Base-by-base conservation (phyloP, 2,888 invertebrate genomes). In the Deladenus siricidicola region DNA sequence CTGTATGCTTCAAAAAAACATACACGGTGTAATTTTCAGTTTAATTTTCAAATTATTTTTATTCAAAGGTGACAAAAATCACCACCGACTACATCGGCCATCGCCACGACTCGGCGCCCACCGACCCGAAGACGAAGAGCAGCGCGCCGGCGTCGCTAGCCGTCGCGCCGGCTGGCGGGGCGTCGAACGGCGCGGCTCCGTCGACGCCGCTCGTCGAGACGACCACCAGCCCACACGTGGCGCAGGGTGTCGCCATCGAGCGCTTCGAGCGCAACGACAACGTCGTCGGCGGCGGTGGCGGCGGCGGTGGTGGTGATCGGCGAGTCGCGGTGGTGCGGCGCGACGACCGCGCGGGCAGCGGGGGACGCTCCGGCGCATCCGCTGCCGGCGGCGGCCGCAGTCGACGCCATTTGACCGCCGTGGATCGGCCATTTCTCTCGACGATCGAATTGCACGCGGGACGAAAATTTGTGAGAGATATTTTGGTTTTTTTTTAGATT, bases 371-470 rank as follows among this genome's bases (percentile, higher is more conserved):
- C 4, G n/a, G n/a, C n/a, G n/a, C n/a, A n/a, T n/a, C n/a, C n/a
- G 39, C 39, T 14, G 39, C 39, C 14, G 39, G 8, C 14, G 39
- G 6, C 21, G 42, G 48, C 24, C 50, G 50, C 23, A 23, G 30
- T 24, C 60, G 56, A 4, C 44, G 49, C 8, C n/a, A n/a, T n/a
- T n/a, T n/a, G n/a, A n/a, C n/a, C n/a, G 42, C 59, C 21, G 49
- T 58, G 10, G 29, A 60, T 21, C 49, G 67, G 2, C 73, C 75
- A n/a, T 76, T 73, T 60, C 58, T 72, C 19, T 74, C 76, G 21
- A 73, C 74, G 1, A 60, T 76, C 29, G 76, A 76, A 57, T 62
- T 75, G 56, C 66, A 72, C 52, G 70, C 67, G 8, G 55, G 54
- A 30, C 47, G 60, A 26, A 49, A 60, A 43, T 53, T 58, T 26